Conservation (phyloP, 2,797 vertebrate species). For the Coracias cyanogaster region DNA sequence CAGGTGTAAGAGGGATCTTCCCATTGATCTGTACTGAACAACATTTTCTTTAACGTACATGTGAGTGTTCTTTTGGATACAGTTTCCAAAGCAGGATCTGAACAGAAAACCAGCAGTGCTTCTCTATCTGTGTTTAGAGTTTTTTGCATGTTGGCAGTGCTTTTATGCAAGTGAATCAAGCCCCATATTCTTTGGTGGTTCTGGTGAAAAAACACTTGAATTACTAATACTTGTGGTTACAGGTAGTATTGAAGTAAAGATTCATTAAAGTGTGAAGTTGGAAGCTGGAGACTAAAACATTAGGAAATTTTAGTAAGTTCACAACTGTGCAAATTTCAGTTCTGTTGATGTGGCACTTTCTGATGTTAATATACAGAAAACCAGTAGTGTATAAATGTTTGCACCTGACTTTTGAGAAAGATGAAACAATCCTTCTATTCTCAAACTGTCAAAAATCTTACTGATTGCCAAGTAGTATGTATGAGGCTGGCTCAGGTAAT, state of each 20-base stretch:
- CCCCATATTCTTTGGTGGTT: background rate
- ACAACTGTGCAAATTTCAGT: background rate
- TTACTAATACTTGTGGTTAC: background rate
- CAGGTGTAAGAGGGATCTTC: background rate
- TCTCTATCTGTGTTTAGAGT: too few species aligned
- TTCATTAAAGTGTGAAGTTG: fast-evolving
- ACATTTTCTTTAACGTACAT: background rate
- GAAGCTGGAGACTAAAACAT: background rate
- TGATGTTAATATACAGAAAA: background rate
- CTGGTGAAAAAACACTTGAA: background rate
- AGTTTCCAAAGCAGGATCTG: background rate
- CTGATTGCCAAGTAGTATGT: background rate
- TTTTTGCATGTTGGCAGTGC: too few species aligned
- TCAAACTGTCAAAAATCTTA: background rate
- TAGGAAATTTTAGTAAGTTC: background rate
- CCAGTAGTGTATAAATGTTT: background rate
- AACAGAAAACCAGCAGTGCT: background rate
- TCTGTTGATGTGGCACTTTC: fast-evolving
- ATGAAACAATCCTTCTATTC: background rate
- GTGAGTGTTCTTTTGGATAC: background rate
- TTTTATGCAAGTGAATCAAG: background rate
- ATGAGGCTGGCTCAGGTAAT: background rate
- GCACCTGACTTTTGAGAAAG: background rate
- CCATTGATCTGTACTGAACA: background rate
- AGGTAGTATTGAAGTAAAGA: background rate